Conservation (phyloP, 2,888 invertebrate species). For the Lasioglossum lativentre region DNA sequence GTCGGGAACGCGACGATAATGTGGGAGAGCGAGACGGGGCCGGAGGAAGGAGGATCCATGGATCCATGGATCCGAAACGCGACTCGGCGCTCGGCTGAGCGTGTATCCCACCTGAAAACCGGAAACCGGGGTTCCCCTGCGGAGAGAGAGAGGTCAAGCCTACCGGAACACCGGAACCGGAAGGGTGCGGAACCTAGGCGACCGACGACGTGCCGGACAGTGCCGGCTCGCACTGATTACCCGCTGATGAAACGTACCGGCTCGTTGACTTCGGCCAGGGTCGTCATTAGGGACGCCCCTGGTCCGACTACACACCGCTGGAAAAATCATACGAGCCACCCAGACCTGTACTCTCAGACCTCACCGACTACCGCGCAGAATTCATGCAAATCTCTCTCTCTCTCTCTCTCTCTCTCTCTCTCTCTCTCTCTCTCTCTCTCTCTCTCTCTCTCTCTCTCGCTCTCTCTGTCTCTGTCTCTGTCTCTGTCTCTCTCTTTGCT, state of each 20-base stretch:
- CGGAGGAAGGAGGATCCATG: constrained; percentile 72
- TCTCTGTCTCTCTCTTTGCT: not conserved
- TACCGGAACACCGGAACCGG: constrained; percentile 85
- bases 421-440: not conserved
- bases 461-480: no score
- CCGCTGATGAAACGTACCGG: constrained; percentile 76
- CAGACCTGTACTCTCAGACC: not conserved
- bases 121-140: constrained; percentile 75
- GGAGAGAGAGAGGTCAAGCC: constrained; percentile 78
- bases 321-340: constrained; percentile 44
- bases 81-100: constrained; percentile 80
- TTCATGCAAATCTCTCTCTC: not conserved
- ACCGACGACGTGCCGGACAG: constrained; percentile 74
- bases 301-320: constrained; percentile 10
- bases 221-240: constrained; percentile 82
- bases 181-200: constrained; percentile 83
- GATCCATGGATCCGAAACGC: constrained; percentile 72
- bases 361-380: not conserved
- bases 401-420: not conserved
- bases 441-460: not conserved
- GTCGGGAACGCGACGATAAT: not conserved
- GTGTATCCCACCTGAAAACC: constrained; percentile 83
- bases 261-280: constrained; percentile 65
- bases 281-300: constrained; percentile 55
- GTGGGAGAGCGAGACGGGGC: constrained; percentile 33